Base-by-base conservation (phyloP, 2,888 invertebrate species). In the Scrobipalpa atriplicella region DNA sequence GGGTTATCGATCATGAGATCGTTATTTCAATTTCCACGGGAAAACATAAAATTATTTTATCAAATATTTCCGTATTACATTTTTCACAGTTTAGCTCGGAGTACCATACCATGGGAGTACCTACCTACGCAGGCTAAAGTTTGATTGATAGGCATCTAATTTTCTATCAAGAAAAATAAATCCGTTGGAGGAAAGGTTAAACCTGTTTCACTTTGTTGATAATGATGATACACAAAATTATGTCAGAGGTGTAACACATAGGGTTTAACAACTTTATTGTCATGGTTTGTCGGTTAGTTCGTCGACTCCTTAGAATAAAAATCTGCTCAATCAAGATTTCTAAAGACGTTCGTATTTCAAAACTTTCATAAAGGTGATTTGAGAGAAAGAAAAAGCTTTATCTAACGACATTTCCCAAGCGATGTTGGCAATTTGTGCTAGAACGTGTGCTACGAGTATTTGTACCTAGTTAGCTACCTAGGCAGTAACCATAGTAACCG, bases 361-460 rank as follows among this genome's bases (percentile, higher is more conserved):
- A 47, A 16, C n/a, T 47, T 47, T 47, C 47, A n/a, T 13, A 43
- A 16, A 47, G n/a, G 47, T 47, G 47, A 47, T 47, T 47, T 47
- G 8, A n/a, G n/a, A 47, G 16, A 16, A 8, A 47, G 47, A 47
- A 47, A 47, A 47, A 16, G n/a, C 47, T 47, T 39, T 39, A n/a
- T 47, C 47, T 10, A 47, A 47, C 3, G 47, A 47, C 47, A 47
- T 47, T 47, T n/a, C 16, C 47, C 1, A n/a, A n/a, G 5, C n/a
- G n/a, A 8, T 47, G 47, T 8, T 43, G 43, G 43, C 43, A 43
- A 43, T 16, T 47, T 47, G 47, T 47, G 16, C n/a, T 16, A n/a
- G 8, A n/a, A 47, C 47, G 47, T 47, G 43, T 43, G 47, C 47
- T n/a, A n/a, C n/a, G n/a, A n/a, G n/a, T n/a, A 47, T 47, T 47